Base-by-base conservation (phyloP, 2,113 vertebrate species). In the Equus przewalskii region DNA sequence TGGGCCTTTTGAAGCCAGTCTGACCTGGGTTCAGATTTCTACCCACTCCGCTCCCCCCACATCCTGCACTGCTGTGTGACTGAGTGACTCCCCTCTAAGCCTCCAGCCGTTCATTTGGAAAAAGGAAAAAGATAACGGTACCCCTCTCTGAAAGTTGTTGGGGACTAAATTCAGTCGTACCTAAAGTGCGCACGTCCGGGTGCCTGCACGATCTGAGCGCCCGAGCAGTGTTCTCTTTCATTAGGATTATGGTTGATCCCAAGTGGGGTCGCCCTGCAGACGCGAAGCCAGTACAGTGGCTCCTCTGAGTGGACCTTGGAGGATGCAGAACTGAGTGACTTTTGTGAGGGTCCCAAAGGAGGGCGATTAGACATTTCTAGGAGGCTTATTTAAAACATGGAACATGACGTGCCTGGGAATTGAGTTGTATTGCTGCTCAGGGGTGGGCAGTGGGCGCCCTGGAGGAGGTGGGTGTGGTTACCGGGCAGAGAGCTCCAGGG, bases 111-210 rank as follows among this genome's bases (percentile, higher is more conserved):
- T 46, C n/a, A 14, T 64, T 44, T 44, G 46, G 51, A 21, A 12
- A 21, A 54, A 7, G 21, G n/a, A 21, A 62, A 46, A 24, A 36
- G 15, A 7, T n/a, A 2, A 24, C 2, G 49, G 54, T 24, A 7
- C 5, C 51, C 24, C 2, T 51, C 54, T 54, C 19, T 0, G 0
- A 14, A 78, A 8, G 54, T 12, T 6, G 26, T 6, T 15, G 19
- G 88, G 33, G 64, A 18, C 44, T 28, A 4, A 26, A 4, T 15
- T 36, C 33, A 16, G 5, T 1, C 5, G 1, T 15, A 15, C 44
- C 10, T 16, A 2, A n/a, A 7, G 0, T 2, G 21, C 2, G 1
- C 3, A 0, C 0, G 24, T 1, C 64, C 18, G 0, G 46, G 5
- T 7, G 56, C 46, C 56, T 2, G 19, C 2, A 16, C 1, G 13